Evolutionary conservation across 2,113 vertebrate genomes (phyloP), one percentile per base, ranked within the genome.

Genomic region (Myotis lucifugus): DNA sequence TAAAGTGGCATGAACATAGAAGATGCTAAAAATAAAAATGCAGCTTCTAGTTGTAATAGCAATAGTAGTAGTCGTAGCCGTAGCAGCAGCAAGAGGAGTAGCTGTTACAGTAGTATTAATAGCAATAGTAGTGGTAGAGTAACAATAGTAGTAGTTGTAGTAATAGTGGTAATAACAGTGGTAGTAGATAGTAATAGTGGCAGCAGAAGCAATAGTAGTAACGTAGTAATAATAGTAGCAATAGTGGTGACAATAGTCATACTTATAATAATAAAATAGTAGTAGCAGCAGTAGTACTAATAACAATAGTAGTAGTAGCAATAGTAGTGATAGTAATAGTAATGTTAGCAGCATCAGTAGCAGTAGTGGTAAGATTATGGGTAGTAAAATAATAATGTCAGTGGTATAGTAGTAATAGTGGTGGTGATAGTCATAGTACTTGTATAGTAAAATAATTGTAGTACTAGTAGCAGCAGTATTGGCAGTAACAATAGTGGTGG

Each of bases 21-120:
- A 48, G 4, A 42, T 6, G 34, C 48, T 81, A 25, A 69, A 64
- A 67, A 27, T 14, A 8, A 37, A 74, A 88, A 42, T 15, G 14
- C 17, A 42, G 21, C 19, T 37, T 37, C 48, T 27, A 0, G 17
- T 6, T 13, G 3, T 23, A 3, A 6, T 17, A 37, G 56, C 5
- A 32, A 5, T 11, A n/a, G 27, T 10, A 48, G 37, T 15, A 14
- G 17, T 6, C 8, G 10, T 8, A 21, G n/a, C 8, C 7, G 4
- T 1, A 37, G 69, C 0, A 66, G 21, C 1, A 32, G 17, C 0
- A 66, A 34, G 1, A 32, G 12, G 1, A 29, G 46, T 11, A 40
- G 23, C 14, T 54, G 13, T n/a, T 25, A 52, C 4, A 6, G 54
- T 64, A 14, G 32, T 18, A 18, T 27, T 13, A 19, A 12, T 17